Conservation (phyloP, 2,113 vertebrate genomes). For the Calyptomena viridis region DNA sequence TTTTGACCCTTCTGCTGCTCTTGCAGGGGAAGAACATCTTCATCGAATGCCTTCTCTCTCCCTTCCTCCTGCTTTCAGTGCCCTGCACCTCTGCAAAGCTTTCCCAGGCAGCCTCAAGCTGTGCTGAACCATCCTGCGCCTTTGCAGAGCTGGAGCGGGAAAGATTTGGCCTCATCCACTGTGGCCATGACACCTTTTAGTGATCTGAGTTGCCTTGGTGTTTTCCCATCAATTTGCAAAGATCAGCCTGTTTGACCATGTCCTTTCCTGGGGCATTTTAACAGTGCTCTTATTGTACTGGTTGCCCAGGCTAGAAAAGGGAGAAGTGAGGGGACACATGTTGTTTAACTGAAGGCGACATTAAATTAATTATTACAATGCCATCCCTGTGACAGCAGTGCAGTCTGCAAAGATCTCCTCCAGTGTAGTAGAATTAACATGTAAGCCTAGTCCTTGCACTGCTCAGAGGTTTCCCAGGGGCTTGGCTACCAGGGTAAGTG, state of each 20-base stretch:
- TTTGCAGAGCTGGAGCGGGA: not conserved
- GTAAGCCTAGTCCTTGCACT: not conserved
- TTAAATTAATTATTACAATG: not conserved
- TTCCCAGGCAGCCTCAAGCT: not conserved
- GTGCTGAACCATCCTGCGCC: not conserved
- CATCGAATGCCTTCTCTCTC: not conserved
- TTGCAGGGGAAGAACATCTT: not conserved
- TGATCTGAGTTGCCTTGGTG: not conserved
- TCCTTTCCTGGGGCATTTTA: not conserved
- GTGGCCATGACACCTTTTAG: not conserved
- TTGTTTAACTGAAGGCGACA: not conserved
- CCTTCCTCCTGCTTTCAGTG: not conserved
- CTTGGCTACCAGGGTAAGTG: not conserved
- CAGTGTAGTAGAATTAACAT: not conserved
- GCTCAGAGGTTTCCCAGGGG: not conserved
- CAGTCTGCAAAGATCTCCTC: not conserved
- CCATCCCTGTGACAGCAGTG: not conserved
- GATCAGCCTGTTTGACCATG: not conserved
- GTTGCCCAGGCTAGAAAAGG: not conserved
- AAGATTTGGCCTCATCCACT: not conserved
- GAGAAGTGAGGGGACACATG: not conserved
- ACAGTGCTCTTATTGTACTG: not conserved
- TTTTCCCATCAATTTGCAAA: not conserved
- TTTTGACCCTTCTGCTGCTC: not conserved
- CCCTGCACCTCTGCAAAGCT: not conserved